Evolutionary conservation across 1,140 invertebrate species (phyloP), one percentile per base, ranked within the genome.

Genomic region (Tribolium madens): DNA sequence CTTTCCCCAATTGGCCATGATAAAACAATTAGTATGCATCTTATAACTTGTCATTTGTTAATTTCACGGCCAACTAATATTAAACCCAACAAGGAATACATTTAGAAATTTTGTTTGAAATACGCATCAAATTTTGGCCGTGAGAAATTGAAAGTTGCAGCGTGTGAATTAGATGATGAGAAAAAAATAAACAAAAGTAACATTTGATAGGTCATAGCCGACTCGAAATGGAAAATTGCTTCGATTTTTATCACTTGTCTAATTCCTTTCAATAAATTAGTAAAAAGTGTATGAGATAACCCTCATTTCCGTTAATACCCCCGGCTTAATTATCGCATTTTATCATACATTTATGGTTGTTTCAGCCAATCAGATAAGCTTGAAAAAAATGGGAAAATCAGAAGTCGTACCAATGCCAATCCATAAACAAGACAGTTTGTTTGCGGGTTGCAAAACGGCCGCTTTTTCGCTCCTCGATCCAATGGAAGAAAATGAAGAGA

Each of bases 361-460:
- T 64, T 64, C 36, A 64, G 57, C 21, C 57, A 5, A 60, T 60
- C 53, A 31, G 57, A 31, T 64, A 64, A 64, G 21, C 10, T 26
- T 21, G 57, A 21, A 18, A 72, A 71, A 72, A 42, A 81, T 81
- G 81, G 81, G 79, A 64, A 82, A 82, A 77, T 82, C 76, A 18
- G 81, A 82, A 68, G 78, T 82, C 17, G 79, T 81, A 78, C 80
- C 81, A 17, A 77, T 82, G 76, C 81, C 81, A 9, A 75, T 82
- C 10, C 76, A 80, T 15, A 78, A 75, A 33, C 75, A 60, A 46
- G 81, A 79, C 46, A 79, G 75, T 68, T 74, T 80, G 26, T 76
- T 76, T 33, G 73, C 68, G n/a, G 48, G 10, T 3, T 48, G 33
- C n/a, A 77, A 78, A 73, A 57, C 47, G 15, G 57, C 57, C 26